Conservation (phyloP, 2,113 vertebrate genomes). For the Toxotes jaculatrix region DNA sequence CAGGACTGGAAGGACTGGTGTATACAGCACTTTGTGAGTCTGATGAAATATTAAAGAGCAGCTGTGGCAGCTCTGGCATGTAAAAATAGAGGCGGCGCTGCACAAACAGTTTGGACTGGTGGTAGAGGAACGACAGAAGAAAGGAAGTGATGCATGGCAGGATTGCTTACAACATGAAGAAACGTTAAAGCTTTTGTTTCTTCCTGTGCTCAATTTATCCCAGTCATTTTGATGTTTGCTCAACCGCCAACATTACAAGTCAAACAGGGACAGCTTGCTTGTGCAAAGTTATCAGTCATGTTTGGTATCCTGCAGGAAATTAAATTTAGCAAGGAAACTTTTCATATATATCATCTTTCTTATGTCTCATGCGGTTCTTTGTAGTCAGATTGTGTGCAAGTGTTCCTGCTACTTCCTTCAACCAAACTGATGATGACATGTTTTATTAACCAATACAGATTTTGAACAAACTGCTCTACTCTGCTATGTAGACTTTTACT, state of each 20-base stretch:
- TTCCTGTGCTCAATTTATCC: conserved; percentile 12
- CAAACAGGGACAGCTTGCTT: background rate
- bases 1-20: background rate
- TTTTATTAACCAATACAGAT: too few species aligned
- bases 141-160: conserved; percentile 7
- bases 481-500: too few species aligned
- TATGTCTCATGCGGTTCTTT: too few species aligned
- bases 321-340: background rate
- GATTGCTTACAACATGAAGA: background rate
- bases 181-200: conserved; percentile 1
- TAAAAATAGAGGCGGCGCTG: conserved; percentile 50
- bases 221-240: conserved; percentile 8
- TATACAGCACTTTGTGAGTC: conserved; percentile 24
- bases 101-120: conserved; percentile 33
- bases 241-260: conserved; percentile 19
- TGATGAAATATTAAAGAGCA: conserved; percentile 61
- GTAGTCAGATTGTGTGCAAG: too few species aligned
- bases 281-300: background rate
- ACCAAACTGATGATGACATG: too few species aligned
- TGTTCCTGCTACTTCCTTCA: too few species aligned
- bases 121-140: conserved; percentile 4
- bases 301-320: conserved; percentile 5
- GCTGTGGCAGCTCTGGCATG: conserved; percentile 13
- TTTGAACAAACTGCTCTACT: too few species aligned
- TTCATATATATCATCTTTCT: background rate